Evolutionary conservation across 2,797 vertebrate species (phyloP), one percentile per base, ranked within the genome.

Genomic region (Aulostomus chinensis): DNA sequence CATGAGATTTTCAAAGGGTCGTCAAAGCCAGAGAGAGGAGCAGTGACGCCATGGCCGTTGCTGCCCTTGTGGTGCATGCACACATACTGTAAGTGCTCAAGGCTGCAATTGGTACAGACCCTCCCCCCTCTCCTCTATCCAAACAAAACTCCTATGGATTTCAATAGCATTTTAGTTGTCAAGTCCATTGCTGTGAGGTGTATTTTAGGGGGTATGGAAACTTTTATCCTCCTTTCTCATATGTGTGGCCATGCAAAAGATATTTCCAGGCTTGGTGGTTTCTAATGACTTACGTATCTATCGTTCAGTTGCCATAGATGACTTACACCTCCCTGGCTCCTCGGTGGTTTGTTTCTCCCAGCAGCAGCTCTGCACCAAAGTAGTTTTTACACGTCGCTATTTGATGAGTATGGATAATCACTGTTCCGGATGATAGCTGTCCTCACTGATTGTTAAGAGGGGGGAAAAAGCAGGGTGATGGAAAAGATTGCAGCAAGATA

Each of bases 401-500:
- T 80, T 63, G 42, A 15, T 60, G 51, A 71, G 38, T 53, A 47
- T 31, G 13, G 56, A 61, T 85, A 76, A 74, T 75, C 34, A 36
- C 34, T 28, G 54, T 61, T 73, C 51, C 21, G 60, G 56, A 62
- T 71, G 45, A 74, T 35, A 13, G 59, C 45, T 28, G 31, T 60
- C 35, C 31, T 63, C 46, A 12, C 39, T 37, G 61, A 61, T 49
- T 50, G 42, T 59, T 39, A 33, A 29, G 31, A 34, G 16, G 11
- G 8, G 6, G 13, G 40, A 2, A 13, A 13, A n/a, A 49, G 24
- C 35, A 22, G 24, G 26, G 21, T 32, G 58, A 61, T 22, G 36
- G 62, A 51, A 71, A 53, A 65, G 15, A 68, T 59, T 57, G 28
- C 68, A 45, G 37, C 15, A 70, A 79, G 73, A 84, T 78, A 52